Evolutionary conservation across 2,888 invertebrate genomes (phyloP), one percentile per base, ranked within the genome.

Genomic region (Zeuzera pyrina): DNA sequence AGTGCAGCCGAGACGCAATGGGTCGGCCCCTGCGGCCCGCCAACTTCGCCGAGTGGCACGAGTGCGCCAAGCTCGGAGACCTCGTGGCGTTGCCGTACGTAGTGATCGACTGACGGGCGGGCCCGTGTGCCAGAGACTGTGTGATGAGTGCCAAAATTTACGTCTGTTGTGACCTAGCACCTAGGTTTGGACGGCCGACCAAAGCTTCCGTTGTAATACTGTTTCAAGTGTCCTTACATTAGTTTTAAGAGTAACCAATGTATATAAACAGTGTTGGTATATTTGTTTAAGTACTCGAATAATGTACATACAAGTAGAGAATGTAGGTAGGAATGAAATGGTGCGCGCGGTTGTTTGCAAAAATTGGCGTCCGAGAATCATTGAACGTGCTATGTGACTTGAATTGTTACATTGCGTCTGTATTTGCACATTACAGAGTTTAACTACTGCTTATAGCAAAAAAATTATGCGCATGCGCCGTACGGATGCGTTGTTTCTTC

Each of bases 41-140:
- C 10, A 85, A 85, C 59, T 98, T 97, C 86, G 88, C 91, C 48
- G 93, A 95, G 84, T 98, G 97, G 95, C 93, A 95, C 73, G 91
- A 96, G 84, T 91, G 93, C 65, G 88, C 93, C 40, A 88, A 87
- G 56, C 88, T 92, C 61, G 92, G 91, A 61, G 91, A 93, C 63
- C 88, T 97, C 68, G 88, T 93, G 76, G 94, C 97, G 86, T 88
- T 97, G 89, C 97, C 97, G 84, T 98, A 98, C 85, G 95, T 96
- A 84, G 92, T 96, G 76, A 92, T 96, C 84, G 96, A 97, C 90
- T 96, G 86, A 87, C 62, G 53, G 34, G n/a, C 7, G 23, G 16
- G 29, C 10, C 11, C 19, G 19, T 8, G 19, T 8, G 19, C 19
- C 24, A 8, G 24, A 3, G 24, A n/a, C 24, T 10, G 24, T 14